phyloP scores from a whole-genome alignment of 2,797 vertebrate species.

The Decapterus maruadsi region DNA sequence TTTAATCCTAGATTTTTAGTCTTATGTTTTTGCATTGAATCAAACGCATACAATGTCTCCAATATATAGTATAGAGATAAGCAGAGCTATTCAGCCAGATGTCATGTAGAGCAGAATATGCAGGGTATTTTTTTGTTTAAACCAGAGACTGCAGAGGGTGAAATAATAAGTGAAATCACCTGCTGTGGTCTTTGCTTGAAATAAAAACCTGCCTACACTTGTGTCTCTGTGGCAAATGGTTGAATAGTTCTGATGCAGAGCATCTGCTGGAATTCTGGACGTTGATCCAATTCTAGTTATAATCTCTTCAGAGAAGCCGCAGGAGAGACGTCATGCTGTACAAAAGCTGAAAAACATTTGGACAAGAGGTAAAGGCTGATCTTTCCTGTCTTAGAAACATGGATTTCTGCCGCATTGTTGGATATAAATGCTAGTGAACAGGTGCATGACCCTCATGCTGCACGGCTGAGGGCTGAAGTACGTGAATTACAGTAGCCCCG shows the following conservation, averaged over 20 bases:
- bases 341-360: constrained; percentile 15
- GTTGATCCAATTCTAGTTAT: constrained; percentile 36
- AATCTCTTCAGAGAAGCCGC: constrained; percentile 39
- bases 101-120: not conserved
- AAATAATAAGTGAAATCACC: constrained; percentile 35
- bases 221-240: constrained; percentile 17
- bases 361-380: constrained; percentile 2
- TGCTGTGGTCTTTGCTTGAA: constrained; percentile 33
- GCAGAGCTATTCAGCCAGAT: not conserved
- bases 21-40: not conserved
- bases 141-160: constrained; percentile 6
- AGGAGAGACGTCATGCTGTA: constrained; percentile 17
- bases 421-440: constrained; percentile 58
- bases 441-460: constrained; percentile 53
- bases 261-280: constrained; percentile 38
- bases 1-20: not conserved
- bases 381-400: constrained; percentile 1
- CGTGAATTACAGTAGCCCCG: constrained; percentile 54
- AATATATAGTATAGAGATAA: not conserved
- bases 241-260: constrained; percentile 25
- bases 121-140: not conserved
- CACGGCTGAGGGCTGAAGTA: constrained; percentile 27
- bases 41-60: not conserved
- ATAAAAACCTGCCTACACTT: constrained; percentile 21
- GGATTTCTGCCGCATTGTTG: constrained; percentile 21